Evolutionary conservation across 2,888 invertebrate genomes (phyloP).

Genomic region (Bombyx huttoni): DNA sequence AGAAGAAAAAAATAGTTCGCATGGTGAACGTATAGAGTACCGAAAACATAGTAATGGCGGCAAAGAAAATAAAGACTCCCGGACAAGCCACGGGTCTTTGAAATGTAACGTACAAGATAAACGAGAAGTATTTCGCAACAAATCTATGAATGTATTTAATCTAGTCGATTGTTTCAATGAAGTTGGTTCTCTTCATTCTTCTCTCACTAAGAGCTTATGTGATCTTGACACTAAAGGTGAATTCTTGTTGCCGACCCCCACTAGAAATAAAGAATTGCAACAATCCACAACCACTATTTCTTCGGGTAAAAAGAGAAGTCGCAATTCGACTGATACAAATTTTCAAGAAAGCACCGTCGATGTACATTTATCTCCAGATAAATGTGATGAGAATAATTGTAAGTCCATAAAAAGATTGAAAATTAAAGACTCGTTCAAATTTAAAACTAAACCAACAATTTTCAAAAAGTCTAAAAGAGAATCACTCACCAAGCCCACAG

Average conservation of each 20-base stretch:
- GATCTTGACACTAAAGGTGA: slow-evolving; percentile 59
- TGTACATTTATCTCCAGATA: slow-evolving; percentile 51
- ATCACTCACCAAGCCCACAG: slow-evolving; percentile 43
- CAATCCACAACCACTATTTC: slow-evolving; percentile 61
- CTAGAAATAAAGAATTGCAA: slow-evolving; percentile 46
- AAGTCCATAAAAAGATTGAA: slow-evolving; percentile 66
- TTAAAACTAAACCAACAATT: slow-evolving; percentile 63
- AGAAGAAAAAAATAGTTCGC: slow-evolving; percentile 25
- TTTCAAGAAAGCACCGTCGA: slow-evolving; percentile 55
- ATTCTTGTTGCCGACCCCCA: slow-evolving; percentile 43
- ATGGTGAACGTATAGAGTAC: slow-evolving; percentile 31
- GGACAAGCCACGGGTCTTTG: slow-evolving; percentile 29
- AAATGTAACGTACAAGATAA: slow-evolving; percentile 46
- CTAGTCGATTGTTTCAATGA: slow-evolving; percentile 59
- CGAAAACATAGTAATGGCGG: slow-evolving; percentile 37
- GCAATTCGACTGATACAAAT: slow-evolving; percentile 63
- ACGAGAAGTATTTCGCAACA: slow-evolving; percentile 64
- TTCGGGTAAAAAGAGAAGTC: slow-evolving; percentile 62
- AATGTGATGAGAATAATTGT: slow-evolving; percentile 63
- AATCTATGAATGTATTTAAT: slow-evolving; percentile 63
- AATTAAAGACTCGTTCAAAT: slow-evolving; percentile 67
- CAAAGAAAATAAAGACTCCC: slow-evolving; percentile 55
- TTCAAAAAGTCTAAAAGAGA: slow-evolving; percentile 62
- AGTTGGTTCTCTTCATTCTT: slow-evolving; percentile 55
- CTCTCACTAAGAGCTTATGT: slow-evolving; percentile 59